Evolutionary conservation across 2,797 vertebrate genomes (phyloP), one percentile per base, ranked within the genome.

Genomic region (Cirrhinus mrigala): DNA sequence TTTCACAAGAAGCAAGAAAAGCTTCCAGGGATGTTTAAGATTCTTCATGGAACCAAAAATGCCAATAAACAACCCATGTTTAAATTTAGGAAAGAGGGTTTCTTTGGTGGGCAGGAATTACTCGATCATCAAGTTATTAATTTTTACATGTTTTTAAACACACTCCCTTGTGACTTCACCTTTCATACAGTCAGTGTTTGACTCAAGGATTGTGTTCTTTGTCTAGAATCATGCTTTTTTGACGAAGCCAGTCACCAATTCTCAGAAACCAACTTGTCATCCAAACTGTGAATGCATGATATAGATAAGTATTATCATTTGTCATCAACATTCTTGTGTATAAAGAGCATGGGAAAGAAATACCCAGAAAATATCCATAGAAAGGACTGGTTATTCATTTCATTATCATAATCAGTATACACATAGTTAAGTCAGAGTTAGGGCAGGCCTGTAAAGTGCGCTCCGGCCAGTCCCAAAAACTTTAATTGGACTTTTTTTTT

Each of bases 91-190:
- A 56, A 73, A 71, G n/a, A 46, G 44, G 54, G 40, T 50, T 60
- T 48, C 69, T 62, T 58, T n/a, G 81, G 81, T 82, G 81, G 68
- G 69, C 69, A 48, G 70, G 81, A 75, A 83, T 64, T 83, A 83
- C 81, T 24, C 29, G 29, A 75, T 83, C 27, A 64, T 75, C 56
- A 37, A 75, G 70, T 82, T 50, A 46, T 12, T 24, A 24, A 62
- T 66, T 64, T 79, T 15, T 29, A 48, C 44, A 66, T 48, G 58
- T 20, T 29, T 46, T 50, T 33, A 82, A 74, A 78, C 11, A 62
- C 76, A 24, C 76, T 78, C 76, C 76, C 56, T 62, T 12, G 40
- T 64, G 60, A 66, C 44, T 79, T 79, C 40, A 79, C 16, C 77
- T 79, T 56, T 16, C 74, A 58, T 56, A 18, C 24, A 24, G 12